Evolutionary conservation across 2,888 invertebrate genomes (phyloP).

Genomic region (Drosophila quinaria): DNA sequence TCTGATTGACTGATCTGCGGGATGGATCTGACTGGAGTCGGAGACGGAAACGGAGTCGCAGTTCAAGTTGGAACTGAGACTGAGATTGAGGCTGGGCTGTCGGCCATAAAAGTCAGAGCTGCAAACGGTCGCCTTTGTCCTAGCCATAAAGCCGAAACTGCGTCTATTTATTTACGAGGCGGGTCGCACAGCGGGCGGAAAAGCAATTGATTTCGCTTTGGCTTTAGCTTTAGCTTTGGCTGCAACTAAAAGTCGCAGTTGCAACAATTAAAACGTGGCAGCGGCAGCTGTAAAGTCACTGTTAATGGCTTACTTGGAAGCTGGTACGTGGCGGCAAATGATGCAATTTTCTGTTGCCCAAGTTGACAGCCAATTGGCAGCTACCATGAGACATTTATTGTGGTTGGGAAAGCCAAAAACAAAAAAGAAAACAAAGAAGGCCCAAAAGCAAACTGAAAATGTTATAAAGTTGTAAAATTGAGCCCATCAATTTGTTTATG

Average conservation of each 20-base stretch:
- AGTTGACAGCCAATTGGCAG: slow-evolving; percentile 43
- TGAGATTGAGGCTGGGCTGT: slow-evolving; percentile 9
- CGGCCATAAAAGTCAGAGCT: slow-evolving; percentile 67
- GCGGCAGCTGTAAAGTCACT: slow-evolving; percentile 70
- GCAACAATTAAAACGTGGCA: slow-evolving; percentile 70
- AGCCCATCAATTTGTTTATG: slow-evolving; percentile 66
- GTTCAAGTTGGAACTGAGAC: background rate
- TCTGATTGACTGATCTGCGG: slow-evolving; percentile 46
- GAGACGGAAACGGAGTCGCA: background rate
- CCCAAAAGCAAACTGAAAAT: slow-evolving; percentile 24
- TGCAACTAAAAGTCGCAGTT: slow-evolving; percentile 44
- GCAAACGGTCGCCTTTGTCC: slow-evolving; percentile 74
- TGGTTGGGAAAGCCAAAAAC: background rate
- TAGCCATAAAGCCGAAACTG: slow-evolving; percentile 62
- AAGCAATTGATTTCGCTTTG: slow-evolving; percentile 59
- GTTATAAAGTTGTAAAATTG: slow-evolving; percentile 64
- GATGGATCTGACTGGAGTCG: slow-evolving; percentile 7
- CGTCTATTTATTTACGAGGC: slow-evolving; percentile 72
- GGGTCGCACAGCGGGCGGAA: slow-evolving; percentile 72
- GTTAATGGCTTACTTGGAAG: slow-evolving; percentile 71
- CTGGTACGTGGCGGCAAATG: slow-evolving; percentile 27
- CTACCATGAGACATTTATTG: slow-evolving; percentile 18
- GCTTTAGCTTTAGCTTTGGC: slow-evolving; percentile 23
- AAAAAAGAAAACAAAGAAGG: background rate
- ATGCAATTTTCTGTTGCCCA: slow-evolving; percentile 25